These are phyloP conservation scores for Muscicapa comitata DNA, from an alignment of 2,797 vertebrate genomes.

Conservation along the genomic window DNA sequence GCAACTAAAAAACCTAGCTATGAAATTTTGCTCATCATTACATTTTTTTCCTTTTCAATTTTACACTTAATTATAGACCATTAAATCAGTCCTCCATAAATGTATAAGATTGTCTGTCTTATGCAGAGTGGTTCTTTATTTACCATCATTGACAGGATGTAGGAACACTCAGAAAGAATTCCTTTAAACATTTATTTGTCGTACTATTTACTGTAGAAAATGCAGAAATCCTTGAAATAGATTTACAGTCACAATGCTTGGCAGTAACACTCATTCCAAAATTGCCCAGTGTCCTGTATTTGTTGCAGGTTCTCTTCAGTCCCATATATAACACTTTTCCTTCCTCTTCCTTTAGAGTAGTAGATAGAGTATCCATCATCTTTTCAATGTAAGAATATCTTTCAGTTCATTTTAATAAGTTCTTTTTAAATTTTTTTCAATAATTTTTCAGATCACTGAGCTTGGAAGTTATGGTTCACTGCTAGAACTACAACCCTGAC, in stretches of 20 bases:
- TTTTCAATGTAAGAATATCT: not conserved
- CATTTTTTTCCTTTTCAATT: constrained; percentile 43
- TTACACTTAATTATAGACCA: constrained; percentile 46
- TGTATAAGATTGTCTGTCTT: not conserved
- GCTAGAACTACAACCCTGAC: not conserved
- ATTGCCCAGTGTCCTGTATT: not conserved
- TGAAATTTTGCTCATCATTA: constrained; percentile 38
- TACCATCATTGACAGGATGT: not conserved
- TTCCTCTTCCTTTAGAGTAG: not conserved
- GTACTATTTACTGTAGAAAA: not conserved
- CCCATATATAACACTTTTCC: not conserved
- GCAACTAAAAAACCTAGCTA: not conserved
- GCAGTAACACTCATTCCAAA: not conserved
- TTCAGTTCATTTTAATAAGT: not conserved
- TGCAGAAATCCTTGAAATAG: not conserved
- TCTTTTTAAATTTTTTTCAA: not conserved
- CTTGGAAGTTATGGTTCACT: not conserved
- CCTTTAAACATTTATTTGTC: constrained; percentile 11
- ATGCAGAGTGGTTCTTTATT: not conserved
- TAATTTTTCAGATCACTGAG: not conserved
- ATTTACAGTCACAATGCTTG: not conserved
- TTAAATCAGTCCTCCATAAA: not conserved
- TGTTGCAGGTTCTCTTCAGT: not conserved
- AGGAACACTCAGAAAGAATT: not conserved
- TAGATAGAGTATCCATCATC: too few relatives aligned